Evolutionary conservation across 2,113 vertebrate species (phyloP).

Genomic region (Hippocampus mohnikei): DNA sequence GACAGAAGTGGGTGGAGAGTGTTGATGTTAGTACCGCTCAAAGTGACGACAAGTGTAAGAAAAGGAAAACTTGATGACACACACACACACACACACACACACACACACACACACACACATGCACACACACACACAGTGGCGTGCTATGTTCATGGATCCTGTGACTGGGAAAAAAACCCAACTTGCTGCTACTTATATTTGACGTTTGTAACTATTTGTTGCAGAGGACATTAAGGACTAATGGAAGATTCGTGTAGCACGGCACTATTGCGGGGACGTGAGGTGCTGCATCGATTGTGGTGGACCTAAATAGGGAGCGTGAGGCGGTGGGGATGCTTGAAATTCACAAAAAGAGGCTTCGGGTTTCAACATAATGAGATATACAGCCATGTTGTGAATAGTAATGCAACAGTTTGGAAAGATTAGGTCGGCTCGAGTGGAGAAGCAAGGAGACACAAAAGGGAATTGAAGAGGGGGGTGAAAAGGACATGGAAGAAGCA

Average conservation of each 20-base stretch:
- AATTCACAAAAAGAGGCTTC: constrained; percentile 55
- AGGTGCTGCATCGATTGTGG: constrained; percentile 33
- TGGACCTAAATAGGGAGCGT: constrained; percentile 10
- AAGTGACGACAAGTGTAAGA: background rate
- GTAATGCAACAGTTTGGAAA: constrained; percentile 50
- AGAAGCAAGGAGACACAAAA: constrained; percentile 30
- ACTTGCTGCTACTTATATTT: constrained; percentile 13
- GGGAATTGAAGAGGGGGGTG: background rate
- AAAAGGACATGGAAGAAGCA: constrained; percentile 4
- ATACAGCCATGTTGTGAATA: constrained; percentile 51
- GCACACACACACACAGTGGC: background rate
- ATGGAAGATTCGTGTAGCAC: constrained; percentile 53
- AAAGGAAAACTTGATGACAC: background rate
- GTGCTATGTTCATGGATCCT: too few relatives aligned
- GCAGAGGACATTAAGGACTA: constrained; percentile 49
- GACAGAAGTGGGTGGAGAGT: constrained; percentile 9
- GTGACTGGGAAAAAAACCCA: background rate
- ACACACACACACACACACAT: background rate
- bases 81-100: background rate
- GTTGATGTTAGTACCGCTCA: constrained; percentile 9
- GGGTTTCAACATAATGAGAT: constrained; percentile 52
- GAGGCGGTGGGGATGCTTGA: constrained; percentile 16
- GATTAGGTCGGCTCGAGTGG: constrained; percentile 23
- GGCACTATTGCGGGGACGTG: constrained; percentile 2
- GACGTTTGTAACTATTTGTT: constrained; percentile 40